Conservation (phyloP, 64 coral and sea anemone species). For the Astreopora myriophthalma region DNA sequence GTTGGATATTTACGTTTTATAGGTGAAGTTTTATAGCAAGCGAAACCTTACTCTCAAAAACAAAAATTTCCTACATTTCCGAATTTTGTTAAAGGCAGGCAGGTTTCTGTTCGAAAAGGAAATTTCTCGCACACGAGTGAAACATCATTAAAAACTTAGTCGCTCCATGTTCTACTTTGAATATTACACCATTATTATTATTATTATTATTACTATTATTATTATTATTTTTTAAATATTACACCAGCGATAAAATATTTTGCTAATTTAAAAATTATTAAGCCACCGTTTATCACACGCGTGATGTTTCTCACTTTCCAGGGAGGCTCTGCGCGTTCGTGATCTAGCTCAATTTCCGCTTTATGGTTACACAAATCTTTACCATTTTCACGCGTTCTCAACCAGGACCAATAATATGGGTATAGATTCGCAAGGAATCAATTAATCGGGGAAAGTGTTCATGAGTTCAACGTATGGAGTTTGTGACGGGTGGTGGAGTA, state of each 20-base stretch:
- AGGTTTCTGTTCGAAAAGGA: not conserved
- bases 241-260: too few relatives aligned
- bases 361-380: not conserved
- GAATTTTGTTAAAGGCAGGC: not conserved
- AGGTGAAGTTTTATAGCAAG: not conserved
- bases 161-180: too few relatives aligned
- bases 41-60: not conserved
- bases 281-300: too few relatives aligned
- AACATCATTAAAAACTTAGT: not conserved
- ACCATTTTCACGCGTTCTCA: slow-evolving; percentile 29
- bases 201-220: too few relatives aligned
- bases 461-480: slow-evolving; percentile 14
- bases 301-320: not conserved
- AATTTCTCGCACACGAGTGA: not conserved
- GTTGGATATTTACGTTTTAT: too few relatives aligned
- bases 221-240: too few relatives aligned
- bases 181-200: too few relatives aligned
- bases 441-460: slow-evolving; percentile 54
- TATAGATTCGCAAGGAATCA: slow-evolving; percentile 48
- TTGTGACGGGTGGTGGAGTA: slow-evolving; percentile 29
- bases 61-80: not conserved
- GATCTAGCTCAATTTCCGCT: slow-evolving; percentile 54
- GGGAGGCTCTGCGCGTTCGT: not conserved
- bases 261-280: too few relatives aligned
- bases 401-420: slow-evolving; percentile 16